A percentile compares a stretch with the other conserved stretches of the same genome.
Evolutionary conservation across 2,888 invertebrate genomes (phyloP).

Genomic region (Gandaritis pyraliata): DNA sequence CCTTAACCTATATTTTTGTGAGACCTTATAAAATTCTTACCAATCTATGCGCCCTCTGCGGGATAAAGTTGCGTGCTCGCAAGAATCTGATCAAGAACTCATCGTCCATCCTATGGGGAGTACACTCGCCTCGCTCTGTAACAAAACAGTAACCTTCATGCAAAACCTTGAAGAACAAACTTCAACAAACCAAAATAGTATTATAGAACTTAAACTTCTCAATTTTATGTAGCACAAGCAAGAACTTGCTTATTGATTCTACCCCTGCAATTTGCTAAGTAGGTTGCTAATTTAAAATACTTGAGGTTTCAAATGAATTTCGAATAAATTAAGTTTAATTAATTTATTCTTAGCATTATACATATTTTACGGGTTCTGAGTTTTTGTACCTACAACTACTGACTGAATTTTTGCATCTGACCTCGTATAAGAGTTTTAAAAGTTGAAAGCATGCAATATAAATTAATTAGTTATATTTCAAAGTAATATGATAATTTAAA

Average conservation of each 20-base stretch:
- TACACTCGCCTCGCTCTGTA: slow-evolving; percentile 90
- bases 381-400: neutral
- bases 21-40: slow-evolving; percentile 72
- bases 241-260: no score
- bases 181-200: no score
- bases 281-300: no score
- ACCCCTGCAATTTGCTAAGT: no score
- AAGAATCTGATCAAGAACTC: slow-evolving; percentile 89
- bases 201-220: no score
- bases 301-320: neutral
- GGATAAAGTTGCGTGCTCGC: slow-evolving; percentile 89
- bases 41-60: slow-evolving; percentile 89
- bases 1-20: no score
- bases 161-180: no score
- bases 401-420: neutral
- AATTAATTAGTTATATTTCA: neutral
- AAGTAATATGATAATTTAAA: neutral
- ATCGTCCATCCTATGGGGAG: slow-evolving; percentile 90
- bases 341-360: slow-evolving; percentile 9
- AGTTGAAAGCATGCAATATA: neutral
- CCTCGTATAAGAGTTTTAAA: neutral
- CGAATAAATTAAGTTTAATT: slow-evolving; percentile 3
- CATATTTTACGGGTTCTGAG: neutral
- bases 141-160: slow-evolving; percentile 39
- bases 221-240: no score